Percentiles rank a stretch among this genome's conserved stretches.
phyloP scores from a whole-genome alignment of 2,888 invertebrate species.

The Xestobium rufovillosum region DNA sequence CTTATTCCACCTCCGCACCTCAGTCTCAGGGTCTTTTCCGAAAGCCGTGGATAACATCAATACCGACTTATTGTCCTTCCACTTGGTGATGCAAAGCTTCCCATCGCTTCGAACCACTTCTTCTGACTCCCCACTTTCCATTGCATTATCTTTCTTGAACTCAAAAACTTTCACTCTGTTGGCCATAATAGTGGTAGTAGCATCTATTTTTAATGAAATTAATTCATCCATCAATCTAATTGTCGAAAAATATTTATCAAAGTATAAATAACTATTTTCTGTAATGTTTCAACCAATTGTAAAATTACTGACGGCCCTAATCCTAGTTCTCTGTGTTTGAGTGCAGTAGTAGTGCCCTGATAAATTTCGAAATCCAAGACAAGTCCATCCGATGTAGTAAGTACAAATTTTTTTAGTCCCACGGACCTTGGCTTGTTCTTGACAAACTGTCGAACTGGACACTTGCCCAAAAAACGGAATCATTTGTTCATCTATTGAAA shows the following conservation, averaged over 20 bases:
- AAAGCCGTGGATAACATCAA: not conserved
- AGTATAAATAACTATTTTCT: slow-evolving; percentile 8
- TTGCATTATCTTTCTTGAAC: slow-evolving; percentile 24
- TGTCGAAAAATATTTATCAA: slow-evolving; percentile 22
- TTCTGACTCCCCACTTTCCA: slow-evolving; percentile 25
- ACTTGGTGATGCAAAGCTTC: slow-evolving; percentile 15
- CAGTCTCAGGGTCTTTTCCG: not conserved
- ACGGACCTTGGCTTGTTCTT: slow-evolving; percentile 31
- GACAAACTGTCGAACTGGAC: slow-evolving; percentile 23
- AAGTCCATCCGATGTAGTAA: slow-evolving; percentile 25
- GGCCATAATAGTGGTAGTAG: slow-evolving; percentile 21
- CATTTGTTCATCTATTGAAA: slow-evolving; percentile 4
- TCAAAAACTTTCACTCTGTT: slow-evolving; percentile 18
- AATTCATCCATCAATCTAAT: slow-evolving; percentile 16
- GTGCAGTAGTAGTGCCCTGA: slow-evolving; percentile 23
- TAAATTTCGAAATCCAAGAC: slow-evolving; percentile 29
- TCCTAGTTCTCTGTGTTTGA: slow-evolving; percentile 14
- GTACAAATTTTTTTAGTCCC: slow-evolving; percentile 35
- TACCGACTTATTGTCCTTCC: slow-evolving; percentile 4
- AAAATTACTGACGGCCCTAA: slow-evolving; percentile 20
- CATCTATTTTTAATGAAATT: slow-evolving; percentile 17
- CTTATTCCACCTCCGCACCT: not conserved
- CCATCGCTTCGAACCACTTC: slow-evolving; percentile 22
- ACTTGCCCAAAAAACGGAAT: slow-evolving; percentile 11
- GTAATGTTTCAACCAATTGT: slow-evolving; percentile 24